Conservation (phyloP, 2,797 vertebrate genomes). For the Hylomyscus alleni region DNA sequence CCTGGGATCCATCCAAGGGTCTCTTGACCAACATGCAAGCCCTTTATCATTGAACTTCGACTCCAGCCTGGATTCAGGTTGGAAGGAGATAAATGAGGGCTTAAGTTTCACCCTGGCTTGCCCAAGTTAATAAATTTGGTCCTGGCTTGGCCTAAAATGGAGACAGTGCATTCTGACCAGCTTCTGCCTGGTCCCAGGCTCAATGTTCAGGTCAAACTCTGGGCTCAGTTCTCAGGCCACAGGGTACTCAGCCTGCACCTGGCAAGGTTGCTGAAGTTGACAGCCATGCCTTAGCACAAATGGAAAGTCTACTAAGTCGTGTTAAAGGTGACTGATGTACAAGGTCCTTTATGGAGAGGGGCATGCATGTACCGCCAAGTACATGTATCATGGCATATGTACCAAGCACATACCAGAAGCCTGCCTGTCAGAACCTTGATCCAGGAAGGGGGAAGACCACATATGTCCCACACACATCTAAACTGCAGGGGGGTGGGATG, state of each 20-base stretch:
- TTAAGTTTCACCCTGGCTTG: slow-evolving; percentile 43
- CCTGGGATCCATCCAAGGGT: background rate
- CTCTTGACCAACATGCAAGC: background rate
- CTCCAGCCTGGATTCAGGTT: background rate
- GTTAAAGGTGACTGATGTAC: slow-evolving; percentile 22
- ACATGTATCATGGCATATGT: background rate
- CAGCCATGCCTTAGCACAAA: slow-evolving; percentile 20
- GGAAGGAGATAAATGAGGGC: too few relatives aligned
- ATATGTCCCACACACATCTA: background rate
- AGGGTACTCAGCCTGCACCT: background rate
- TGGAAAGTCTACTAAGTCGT: slow-evolving; percentile 10
- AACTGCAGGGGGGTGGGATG: background rate
- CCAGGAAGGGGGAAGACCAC: background rate
- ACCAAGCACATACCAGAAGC: background rate
- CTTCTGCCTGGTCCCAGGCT: background rate
- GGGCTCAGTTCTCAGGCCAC: slow-evolving; percentile 56
- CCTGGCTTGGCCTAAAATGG: background rate
- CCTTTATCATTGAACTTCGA: background rate
- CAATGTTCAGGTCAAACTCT: slow-evolving; percentile 19
- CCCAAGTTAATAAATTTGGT: slow-evolving; percentile 5
- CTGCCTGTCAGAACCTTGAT: slow-evolving; percentile 7
- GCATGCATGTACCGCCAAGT: background rate
- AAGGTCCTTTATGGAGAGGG: background rate
- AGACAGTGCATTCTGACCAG: background rate
- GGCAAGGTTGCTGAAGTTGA: slow-evolving; percentile 39